These are phyloP conservation scores for Nylanderia fulva DNA, from an alignment of 1,140 invertebrate genomes.

Conservation along the genomic window DNA sequence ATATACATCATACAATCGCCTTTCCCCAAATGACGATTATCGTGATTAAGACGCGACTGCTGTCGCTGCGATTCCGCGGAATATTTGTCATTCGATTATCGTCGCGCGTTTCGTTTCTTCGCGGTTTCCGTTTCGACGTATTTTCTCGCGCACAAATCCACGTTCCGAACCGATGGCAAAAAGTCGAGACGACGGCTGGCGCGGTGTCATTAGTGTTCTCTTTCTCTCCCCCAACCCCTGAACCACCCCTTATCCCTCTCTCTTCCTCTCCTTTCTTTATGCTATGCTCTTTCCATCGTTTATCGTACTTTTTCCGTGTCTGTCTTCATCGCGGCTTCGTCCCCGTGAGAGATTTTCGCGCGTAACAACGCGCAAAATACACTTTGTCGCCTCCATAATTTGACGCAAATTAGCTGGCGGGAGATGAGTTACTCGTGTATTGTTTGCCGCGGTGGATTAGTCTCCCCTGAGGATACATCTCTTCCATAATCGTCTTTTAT, in stretches of 20 bases:
- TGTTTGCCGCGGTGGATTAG: not conserved
- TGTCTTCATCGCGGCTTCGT: constrained; percentile 39
- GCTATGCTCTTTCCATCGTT: constrained; percentile 51
- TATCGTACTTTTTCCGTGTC: constrained; percentile 56
- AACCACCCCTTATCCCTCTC: not conserved
- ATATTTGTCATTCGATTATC: constrained; percentile 41
- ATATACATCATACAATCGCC: no score
- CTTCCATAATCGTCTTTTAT: not conserved
- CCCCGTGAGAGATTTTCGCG: constrained; percentile 3
- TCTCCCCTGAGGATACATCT: not conserved
- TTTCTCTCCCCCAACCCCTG: constrained; percentile 73
- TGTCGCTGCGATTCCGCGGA: not conserved
- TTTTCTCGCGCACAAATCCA: constrained; percentile 64
- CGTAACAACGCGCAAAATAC: constrained; percentile 1
- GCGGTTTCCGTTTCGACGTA: not conserved
- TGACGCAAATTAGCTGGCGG: not conserved
- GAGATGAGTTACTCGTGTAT: no score
- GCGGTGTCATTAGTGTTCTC: constrained; percentile 79
- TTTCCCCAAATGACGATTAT: constrained; percentile 10
- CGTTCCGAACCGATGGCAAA: constrained; percentile 69
- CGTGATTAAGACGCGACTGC: constrained; percentile 8
- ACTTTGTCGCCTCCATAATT: not conserved
- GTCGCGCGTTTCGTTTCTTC: constrained; percentile 1
- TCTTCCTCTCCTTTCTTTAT: constrained; percentile 55
- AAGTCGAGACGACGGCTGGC: constrained; percentile 77